Percentiles rank a stretch among this genome's conserved stretches.
phyloP scores from a whole-genome alignment of 1,140 invertebrate species.

The Dufourea novaeangliae region DNA sequence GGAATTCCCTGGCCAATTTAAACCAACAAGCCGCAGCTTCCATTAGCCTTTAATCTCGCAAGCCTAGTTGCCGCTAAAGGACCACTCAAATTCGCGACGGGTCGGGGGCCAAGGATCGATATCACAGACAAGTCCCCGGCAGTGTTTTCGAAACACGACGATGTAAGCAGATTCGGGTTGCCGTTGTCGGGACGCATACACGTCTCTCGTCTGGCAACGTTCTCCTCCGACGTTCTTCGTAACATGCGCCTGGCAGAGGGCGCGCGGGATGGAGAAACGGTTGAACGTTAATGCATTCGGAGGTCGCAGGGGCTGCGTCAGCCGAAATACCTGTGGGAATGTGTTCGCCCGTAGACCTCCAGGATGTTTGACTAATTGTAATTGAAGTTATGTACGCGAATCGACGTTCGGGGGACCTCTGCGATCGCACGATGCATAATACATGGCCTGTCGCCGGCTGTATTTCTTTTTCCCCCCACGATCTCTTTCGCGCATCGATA shows the following conservation, averaged over 20 bases:
- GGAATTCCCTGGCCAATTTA: neutral
- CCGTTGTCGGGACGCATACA: neutral
- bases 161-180: neutral
- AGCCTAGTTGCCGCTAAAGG: neutral
- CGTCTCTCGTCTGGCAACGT: neutral
- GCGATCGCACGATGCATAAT: conserved; percentile 26
- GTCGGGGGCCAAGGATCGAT: neutral
- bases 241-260: neutral
- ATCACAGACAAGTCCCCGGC: neutral
- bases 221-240: neutral
- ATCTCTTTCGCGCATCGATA: conserved; percentile 39
- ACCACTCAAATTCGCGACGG: neutral
- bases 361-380: conserved; percentile 50
- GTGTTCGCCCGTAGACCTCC: conserved; percentile 33
- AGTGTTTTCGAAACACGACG: conserved; percentile 23
- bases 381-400: conserved; percentile 49
- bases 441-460: conserved; percentile 14
- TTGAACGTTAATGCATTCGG: conserved; percentile 42
- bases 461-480: conserved; percentile 14
- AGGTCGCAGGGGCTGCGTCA: conserved; percentile 21
- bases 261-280: neutral
- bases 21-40: neutral
- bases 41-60: neutral
- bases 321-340: conserved; percentile 48
- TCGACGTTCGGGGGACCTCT: conserved; percentile 36